Conservation (phyloP, 2,113 vertebrate species). For the Gymnocephalus cernua region DNA sequence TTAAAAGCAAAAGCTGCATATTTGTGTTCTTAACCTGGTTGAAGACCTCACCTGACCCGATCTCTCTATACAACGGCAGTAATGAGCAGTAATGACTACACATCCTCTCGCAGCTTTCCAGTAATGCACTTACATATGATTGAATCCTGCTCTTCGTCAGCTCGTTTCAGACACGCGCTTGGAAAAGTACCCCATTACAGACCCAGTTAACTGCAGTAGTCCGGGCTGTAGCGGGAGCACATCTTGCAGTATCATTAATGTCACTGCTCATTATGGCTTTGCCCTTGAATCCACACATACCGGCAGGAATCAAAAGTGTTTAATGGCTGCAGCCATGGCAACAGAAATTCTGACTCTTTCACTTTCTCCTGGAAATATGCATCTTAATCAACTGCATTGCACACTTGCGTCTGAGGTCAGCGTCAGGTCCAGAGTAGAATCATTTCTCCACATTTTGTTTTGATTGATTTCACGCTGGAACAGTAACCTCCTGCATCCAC, state of each 20-base stretch:
- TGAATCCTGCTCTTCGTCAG: constrained; percentile 43
- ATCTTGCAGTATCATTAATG: constrained; percentile 73
- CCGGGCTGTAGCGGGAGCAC: constrained; percentile 37
- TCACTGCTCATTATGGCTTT: constrained; percentile 61
- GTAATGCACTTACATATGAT: constrained; percentile 43
- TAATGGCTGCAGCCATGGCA: constrained; percentile 56
- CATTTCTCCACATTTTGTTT: not conserved
- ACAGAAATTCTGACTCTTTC: constrained; percentile 42
- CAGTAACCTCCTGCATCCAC: constrained; percentile 28
- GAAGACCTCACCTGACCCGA: constrained; percentile 23
- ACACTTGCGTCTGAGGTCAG: not conserved
- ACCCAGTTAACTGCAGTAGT: constrained; percentile 51
- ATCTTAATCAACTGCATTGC: constrained; percentile 17
- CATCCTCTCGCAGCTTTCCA: constrained; percentile 37
- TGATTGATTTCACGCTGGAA: constrained; percentile 11
- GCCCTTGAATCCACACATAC: constrained; percentile 55
- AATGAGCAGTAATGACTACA: constrained; percentile 24
- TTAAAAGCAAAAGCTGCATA: not conserved
- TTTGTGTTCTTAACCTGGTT: constrained; percentile 3
- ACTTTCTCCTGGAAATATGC: constrained; percentile 43
- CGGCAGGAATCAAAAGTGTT: constrained; percentile 43
- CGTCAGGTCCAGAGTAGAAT: constrained; percentile 7
- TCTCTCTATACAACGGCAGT: not conserved
- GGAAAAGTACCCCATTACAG: constrained; percentile 42
- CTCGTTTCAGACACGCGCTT: constrained; percentile 41